These are phyloP conservation scores for Arnoldichthys spilopterus DNA, from an alignment of 2,797 vertebrate genomes.

Conservation along the genomic window DNA sequence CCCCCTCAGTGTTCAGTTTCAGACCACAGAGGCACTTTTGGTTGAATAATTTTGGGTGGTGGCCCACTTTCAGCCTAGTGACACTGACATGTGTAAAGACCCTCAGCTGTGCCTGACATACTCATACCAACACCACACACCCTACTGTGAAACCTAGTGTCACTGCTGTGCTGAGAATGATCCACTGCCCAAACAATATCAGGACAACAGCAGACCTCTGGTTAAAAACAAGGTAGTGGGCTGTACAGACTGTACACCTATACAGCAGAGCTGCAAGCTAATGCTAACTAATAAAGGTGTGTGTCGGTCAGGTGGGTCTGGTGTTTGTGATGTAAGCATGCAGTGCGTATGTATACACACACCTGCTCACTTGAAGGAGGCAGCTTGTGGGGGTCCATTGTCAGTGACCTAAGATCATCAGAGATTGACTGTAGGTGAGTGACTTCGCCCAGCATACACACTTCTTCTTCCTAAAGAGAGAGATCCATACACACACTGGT, in stretches of 20 bases:
- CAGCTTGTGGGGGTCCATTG: constrained; percentile 95
- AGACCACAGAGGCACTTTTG: too few relatives aligned
- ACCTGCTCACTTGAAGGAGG: constrained; percentile 95
- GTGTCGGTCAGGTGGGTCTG: neutral
- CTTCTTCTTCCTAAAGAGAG: constrained; percentile 88
- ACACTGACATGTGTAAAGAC: too few relatives aligned
- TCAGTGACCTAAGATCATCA: constrained; percentile 90
- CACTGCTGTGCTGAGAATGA: neutral
- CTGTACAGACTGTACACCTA: too few relatives aligned
- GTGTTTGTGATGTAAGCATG: neutral
- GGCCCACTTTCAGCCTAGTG: too few relatives aligned
- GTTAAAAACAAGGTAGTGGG: neutral
- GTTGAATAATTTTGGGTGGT: too few relatives aligned
- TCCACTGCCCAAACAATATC: neutral
- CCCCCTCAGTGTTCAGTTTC: too few relatives aligned
- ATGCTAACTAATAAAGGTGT: neutral
- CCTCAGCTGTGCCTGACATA: too few relatives aligned
- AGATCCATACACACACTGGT: neutral
- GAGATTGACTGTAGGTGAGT: constrained; percentile 93
- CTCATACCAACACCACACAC: too few relatives aligned
- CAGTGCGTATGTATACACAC: constrained; percentile 13
- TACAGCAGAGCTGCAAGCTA: neutral
- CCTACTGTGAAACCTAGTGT: too few relatives aligned
- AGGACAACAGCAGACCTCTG: neutral
- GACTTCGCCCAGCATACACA: constrained; percentile 94